These are phyloP conservation scores for Podotricha telesiphe DNA, from an alignment of 2,888 invertebrate species.

Conservation along the genomic window DNA sequence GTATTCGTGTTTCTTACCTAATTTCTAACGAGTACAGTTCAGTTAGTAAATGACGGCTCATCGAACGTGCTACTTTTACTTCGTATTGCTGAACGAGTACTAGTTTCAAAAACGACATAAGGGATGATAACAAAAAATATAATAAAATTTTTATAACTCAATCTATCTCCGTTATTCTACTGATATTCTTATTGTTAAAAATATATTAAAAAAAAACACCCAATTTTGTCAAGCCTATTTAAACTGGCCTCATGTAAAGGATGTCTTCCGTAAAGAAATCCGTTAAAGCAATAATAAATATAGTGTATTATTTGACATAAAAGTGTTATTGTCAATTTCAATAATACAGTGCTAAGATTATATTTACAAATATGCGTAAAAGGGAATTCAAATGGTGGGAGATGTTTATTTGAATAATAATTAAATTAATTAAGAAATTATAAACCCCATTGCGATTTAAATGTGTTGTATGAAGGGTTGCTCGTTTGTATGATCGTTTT, in stretches of 20 bases:
- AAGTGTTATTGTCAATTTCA: constrained; percentile 27
- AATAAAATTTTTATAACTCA: no score
- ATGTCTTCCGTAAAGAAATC: constrained; percentile 73
- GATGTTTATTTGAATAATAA: constrained; percentile 12
- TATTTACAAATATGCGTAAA: constrained; percentile 32
- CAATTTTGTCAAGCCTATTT: constrained; percentile 23
- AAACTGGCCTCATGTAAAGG: constrained; percentile 43
- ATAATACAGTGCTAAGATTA: constrained; percentile 36
- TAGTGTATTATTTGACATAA: constrained; percentile 32
- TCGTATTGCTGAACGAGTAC: no score
- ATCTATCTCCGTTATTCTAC: not conserved
- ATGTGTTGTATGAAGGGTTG: constrained; percentile 9
- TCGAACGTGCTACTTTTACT: no score
- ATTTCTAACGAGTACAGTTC: no score
- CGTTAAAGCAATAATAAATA: constrained; percentile 61
- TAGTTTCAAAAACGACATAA: no score
- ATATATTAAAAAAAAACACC: no score
- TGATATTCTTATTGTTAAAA: not conserved
- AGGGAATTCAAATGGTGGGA: constrained; percentile 27
- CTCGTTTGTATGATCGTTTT: not conserved
- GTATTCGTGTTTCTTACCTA: no score
- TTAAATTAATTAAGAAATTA: constrained; percentile 1
- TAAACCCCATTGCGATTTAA: constrained; percentile 19
- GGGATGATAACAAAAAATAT: no score
- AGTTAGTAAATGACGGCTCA: no score